Evolutionary conservation across 2,113 vertebrate species (phyloP), one percentile per base, ranked within the genome.

Genomic region (Brachirus orientalis): DNA sequence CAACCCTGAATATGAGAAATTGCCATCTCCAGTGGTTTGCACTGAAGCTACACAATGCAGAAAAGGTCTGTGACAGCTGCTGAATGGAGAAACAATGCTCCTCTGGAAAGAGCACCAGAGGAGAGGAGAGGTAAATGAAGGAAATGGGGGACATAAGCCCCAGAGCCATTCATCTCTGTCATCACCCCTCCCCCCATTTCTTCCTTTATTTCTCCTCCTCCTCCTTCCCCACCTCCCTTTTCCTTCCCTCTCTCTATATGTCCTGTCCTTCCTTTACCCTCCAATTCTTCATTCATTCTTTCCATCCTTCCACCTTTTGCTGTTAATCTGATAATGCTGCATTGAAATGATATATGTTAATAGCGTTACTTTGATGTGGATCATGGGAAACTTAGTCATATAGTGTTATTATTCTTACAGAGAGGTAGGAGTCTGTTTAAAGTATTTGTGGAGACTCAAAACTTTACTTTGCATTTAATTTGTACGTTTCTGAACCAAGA

Each of bases 121-220:
- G 20, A 56, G 50, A 33, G 55, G 46, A 16, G 41, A 45, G 54
- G 75, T 50, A 74, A 76, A 33, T 74, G 74, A 64, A 60, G 72
- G 40, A 71, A 59, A 54, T 28, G 61, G 74, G 47, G 74, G 62
- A 84, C 71, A 58, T 69, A 59, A 81, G 40, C 62, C 79, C 67
- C 57, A 38, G 14, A 81, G 72, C 72, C 76, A 89, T 91, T 86
- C 64, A 69, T 91, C 89, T 85, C 53, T 88, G 83, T 89, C 88
- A 78, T 59, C 63, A 60, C 59, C 68, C 87, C 45, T 52, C 77
- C 75, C 79, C 80, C 59, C 18, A 40, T 5, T 33, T 46, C 45
- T 48, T 50, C 51, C 38, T 64, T 52, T 13, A 2, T 7, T 46
- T 37, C n/a, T 77, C 28, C 46, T 16, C 43, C 5, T 12, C 51